Evolutionary conservation across 2,797 vertebrate genomes (phyloP).

Genomic region (Coracias cyanogaster): DNA sequence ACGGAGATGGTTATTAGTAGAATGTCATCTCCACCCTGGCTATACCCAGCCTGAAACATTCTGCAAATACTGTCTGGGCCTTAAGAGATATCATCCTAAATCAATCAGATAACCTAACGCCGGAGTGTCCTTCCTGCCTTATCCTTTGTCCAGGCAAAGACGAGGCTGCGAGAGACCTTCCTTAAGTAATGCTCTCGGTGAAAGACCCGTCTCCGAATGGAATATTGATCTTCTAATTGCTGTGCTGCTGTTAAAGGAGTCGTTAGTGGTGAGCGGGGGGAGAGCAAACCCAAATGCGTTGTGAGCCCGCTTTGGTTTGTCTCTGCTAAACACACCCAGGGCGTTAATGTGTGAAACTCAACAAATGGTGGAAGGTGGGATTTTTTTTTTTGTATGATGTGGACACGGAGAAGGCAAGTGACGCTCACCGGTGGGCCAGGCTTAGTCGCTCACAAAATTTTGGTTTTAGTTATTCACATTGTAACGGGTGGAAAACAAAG

Average conservation of each 20-base stretch:
- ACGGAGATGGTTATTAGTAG: constrained; percentile 38
- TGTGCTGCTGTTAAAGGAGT: constrained; percentile 77
- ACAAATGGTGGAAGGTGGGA: neutral
- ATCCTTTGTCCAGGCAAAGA: neutral
- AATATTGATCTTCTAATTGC: constrained; percentile 80
- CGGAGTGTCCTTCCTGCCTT: neutral
- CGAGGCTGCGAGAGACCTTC: neutral
- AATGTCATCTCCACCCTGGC: neutral
- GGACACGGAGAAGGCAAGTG: neutral
- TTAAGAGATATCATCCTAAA: neutral
- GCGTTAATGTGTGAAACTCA: constrained; percentile 45
- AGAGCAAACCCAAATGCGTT: constrained; percentile 43
- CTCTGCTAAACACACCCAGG: constrained; percentile 42
- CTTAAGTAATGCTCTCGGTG: constrained; percentile 35
- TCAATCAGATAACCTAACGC: neutral
- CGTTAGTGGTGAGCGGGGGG: constrained; percentile 42
- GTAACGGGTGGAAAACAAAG: neutral
- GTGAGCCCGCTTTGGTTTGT: constrained; percentile 53
- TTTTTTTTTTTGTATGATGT: neutral
- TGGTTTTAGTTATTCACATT: neutral
- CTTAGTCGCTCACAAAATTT: neutral
- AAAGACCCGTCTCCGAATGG: constrained; percentile 27
- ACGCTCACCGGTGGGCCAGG: neutral
- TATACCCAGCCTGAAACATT: neutral
- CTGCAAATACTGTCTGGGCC: neutral